These are phyloP conservation scores for Strix aluco DNA, from an alignment of 2,113 vertebrate species.

Conservation along the genomic window DNA sequence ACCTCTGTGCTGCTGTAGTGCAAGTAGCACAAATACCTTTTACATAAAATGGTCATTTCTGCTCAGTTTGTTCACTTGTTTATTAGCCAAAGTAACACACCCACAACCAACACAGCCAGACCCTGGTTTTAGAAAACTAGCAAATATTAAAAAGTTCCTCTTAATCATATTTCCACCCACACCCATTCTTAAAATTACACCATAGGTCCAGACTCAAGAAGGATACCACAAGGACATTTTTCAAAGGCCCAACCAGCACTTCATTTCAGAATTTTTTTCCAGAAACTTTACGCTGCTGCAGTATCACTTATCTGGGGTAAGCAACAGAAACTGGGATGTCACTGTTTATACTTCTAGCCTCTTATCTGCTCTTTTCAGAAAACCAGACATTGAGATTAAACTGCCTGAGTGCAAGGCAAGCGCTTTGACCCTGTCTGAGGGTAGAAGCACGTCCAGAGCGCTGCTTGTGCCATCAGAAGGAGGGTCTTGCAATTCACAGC, in stretches of 20 bases:
- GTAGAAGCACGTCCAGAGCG: background rate
- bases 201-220: background rate
- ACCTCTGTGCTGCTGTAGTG: background rate
- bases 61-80: background rate
- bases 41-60: background rate
- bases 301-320: background rate
- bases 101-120: background rate
- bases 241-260: background rate
- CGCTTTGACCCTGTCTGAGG: background rate
- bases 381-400: background rate
- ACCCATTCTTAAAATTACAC: background rate
- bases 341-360: background rate
- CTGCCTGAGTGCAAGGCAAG: background rate
- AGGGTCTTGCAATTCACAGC: background rate
- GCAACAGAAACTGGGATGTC: background rate
- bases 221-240: background rate
- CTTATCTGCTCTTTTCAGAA: background rate
- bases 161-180: background rate
- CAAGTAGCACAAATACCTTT: background rate
- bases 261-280: background rate
- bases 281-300: background rate
- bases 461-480: background rate
- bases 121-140: conserved; percentile 31
- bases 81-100: conserved; percentile 7
- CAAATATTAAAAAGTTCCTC: conserved; percentile 8